These are phyloP conservation scores for Barbus barbus DNA, from an alignment of 2,113 vertebrate species.

Conservation along the genomic window DNA sequence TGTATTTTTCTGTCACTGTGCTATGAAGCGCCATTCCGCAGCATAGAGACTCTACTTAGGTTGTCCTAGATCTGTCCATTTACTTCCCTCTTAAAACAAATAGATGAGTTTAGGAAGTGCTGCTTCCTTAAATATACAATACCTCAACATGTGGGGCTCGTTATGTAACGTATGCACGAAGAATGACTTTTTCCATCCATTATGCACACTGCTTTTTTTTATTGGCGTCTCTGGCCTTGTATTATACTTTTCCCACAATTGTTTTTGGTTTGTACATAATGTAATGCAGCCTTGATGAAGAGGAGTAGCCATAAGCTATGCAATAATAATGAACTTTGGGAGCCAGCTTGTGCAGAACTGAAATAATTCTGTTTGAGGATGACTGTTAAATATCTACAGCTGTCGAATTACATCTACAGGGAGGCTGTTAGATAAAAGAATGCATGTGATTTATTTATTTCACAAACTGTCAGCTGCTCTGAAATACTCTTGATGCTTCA, in stretches of 20 bases:
- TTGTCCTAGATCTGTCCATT: conserved; percentile 64
- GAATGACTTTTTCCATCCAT: conserved; percentile 66
- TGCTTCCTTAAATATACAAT: conserved; percentile 50
- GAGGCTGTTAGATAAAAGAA: conserved; percentile 67
- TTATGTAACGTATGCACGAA: conserved; percentile 58
- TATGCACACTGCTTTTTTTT: conserved; percentile 66
- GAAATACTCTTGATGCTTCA: conserved; percentile 61
- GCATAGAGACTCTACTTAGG: conserved; percentile 42
- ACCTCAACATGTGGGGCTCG: conserved; percentile 36
- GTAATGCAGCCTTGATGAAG: conserved; percentile 68
- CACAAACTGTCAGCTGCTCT: conserved; percentile 64
- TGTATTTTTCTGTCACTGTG: conserved; percentile 8
- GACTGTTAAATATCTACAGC: conserved; percentile 73
- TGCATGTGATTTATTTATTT: conserved; percentile 70
- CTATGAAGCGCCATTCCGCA: conserved; percentile 24
- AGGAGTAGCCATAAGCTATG: conserved; percentile 70
- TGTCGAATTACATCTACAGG: conserved; percentile 69
- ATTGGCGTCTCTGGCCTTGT: conserved; percentile 65
- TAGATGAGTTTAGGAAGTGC: conserved; percentile 42
- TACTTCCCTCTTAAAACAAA: conserved; percentile 52
- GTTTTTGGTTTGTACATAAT: conserved; percentile 79
- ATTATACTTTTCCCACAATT: conserved; percentile 64
- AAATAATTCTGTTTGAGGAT: conserved; percentile 78
- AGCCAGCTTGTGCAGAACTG: conserved; percentile 64
- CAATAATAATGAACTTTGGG: conserved; percentile 77